These are phyloP conservation scores for Conomelus anceps DNA, from an alignment of 2,888 invertebrate species.

Conservation along the genomic window DNA sequence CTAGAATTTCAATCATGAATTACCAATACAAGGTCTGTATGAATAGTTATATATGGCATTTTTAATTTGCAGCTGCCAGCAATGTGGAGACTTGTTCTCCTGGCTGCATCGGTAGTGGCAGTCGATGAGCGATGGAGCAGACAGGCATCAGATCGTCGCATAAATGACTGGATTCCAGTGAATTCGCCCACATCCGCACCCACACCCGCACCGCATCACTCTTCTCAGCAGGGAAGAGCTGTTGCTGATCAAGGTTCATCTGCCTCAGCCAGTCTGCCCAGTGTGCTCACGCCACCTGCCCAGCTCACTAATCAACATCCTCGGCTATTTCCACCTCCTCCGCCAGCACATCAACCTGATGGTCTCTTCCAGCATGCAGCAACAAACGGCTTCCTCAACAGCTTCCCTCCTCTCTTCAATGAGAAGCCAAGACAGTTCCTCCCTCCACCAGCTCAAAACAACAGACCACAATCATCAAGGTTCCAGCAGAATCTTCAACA, in stretches of 20 bases:
- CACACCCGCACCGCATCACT: constrained; percentile 23
- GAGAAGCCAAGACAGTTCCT: constrained; percentile 32
- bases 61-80: not conserved
- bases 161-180: constrained; percentile 52
- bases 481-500: constrained; percentile 13
- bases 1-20: not conserved
- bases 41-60: not conserved
- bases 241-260: constrained; percentile 13
- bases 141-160: constrained; percentile 28
- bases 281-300: constrained; percentile 27
- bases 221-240: constrained; percentile 1
- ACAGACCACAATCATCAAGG: constrained; percentile 23
- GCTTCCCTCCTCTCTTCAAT: constrained; percentile 34
- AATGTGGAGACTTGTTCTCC: constrained; percentile 8
- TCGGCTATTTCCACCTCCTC: constrained; percentile 31
- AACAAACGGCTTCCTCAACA: constrained; percentile 33
- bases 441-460: constrained; percentile 18
- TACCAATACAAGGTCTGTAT: not conserved
- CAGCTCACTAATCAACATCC: constrained; percentile 17
- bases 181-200: constrained; percentile 21
- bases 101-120: not conserved
- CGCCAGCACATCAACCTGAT: constrained; percentile 31
- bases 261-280: constrained; percentile 20
- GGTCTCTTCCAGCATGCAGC: constrained; percentile 35
- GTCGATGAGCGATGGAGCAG: constrained; percentile 32